Evolutionary conservation across 2,888 invertebrate species (phyloP).

Genomic region (Zeuzera pyrina): DNA sequence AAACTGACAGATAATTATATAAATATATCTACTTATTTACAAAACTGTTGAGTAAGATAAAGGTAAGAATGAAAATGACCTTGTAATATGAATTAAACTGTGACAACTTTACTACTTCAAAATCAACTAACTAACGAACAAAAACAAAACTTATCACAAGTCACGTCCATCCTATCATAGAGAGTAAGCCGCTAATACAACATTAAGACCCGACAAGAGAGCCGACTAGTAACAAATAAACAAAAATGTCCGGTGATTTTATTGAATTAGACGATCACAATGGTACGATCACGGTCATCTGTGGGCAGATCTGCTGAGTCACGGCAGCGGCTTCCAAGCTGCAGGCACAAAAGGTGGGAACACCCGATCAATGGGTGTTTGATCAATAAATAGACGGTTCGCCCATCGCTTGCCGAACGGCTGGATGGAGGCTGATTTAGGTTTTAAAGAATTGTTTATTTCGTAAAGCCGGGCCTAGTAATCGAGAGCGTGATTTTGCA

Average conservation of each 20-base stretch:
- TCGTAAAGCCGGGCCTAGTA: too few relatives aligned
- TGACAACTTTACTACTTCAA: constrained; percentile 16
- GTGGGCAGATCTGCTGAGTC: constrained; percentile 46
- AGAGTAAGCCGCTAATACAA: constrained; percentile 50
- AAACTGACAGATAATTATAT: too few relatives aligned
- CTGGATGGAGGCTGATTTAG: constrained; percentile 9
- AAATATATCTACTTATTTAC: too few relatives aligned
- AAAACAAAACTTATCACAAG: constrained; percentile 27
- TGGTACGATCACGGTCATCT: constrained; percentile 39
- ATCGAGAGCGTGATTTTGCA: too few relatives aligned
- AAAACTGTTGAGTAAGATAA: too few relatives aligned
- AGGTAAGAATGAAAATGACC: too few relatives aligned
- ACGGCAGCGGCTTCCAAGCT: constrained; percentile 47
- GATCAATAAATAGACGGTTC: constrained; percentile 62
- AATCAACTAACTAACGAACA: constrained; percentile 13
- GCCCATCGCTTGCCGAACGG: constrained; percentile 15
- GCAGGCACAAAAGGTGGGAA: constrained; percentile 62
- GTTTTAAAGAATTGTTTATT: too few relatives aligned
- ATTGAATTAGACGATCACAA: constrained; percentile 72
- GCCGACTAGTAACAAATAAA: constrained; percentile 53
- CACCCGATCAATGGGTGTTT: constrained; percentile 64
- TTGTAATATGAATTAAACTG: constrained; percentile 16
- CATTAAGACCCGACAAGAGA: constrained; percentile 56
- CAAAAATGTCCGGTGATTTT: constrained; percentile 68
- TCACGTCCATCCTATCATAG: constrained; percentile 45